phyloP scores from a whole-genome alignment of 2,113 vertebrate genomes.

The Bombycilla garrulus region DNA sequence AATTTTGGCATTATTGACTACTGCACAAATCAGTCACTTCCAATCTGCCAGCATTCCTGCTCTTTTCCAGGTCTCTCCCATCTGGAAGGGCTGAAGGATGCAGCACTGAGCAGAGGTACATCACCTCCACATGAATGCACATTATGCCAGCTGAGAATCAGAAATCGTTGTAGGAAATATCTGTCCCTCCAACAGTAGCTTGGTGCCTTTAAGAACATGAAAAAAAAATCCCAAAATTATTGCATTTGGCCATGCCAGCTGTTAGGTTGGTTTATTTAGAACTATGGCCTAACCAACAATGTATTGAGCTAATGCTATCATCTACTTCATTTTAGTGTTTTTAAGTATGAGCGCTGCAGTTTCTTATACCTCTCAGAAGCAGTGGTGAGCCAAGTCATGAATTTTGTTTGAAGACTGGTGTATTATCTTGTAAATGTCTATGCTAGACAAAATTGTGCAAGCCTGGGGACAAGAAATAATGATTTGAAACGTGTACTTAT shows the following conservation, averaged over 20 bases:
- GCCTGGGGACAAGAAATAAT: constrained; percentile 13
- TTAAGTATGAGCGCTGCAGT: not conserved
- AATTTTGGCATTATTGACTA: not conserved
- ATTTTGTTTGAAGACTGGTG: not conserved
- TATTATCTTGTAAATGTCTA: not conserved
- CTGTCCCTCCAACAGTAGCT: not conserved
- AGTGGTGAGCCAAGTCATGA: not conserved
- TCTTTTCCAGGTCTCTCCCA: not conserved
- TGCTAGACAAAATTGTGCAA: not conserved
- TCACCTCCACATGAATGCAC: not conserved
- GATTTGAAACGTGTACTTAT: not conserved
- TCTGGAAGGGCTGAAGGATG: not conserved
- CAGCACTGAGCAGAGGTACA: not conserved
- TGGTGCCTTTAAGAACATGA: not conserved
- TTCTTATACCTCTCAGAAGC: not conserved
- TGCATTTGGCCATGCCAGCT: not conserved
- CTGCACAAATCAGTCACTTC: not conserved
- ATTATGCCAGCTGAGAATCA: not conserved
- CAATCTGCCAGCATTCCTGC: not conserved
- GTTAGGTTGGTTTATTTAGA: not conserved
- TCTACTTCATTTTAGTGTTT: not conserved
- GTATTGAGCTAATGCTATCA: not conserved
- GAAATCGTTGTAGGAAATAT: not conserved
- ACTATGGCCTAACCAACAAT: not conserved
- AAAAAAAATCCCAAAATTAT: not conserved